These are phyloP conservation scores for Australoheros scitulus DNA, from an alignment of 2,113 vertebrate genomes.

Conservation along the genomic window DNA sequence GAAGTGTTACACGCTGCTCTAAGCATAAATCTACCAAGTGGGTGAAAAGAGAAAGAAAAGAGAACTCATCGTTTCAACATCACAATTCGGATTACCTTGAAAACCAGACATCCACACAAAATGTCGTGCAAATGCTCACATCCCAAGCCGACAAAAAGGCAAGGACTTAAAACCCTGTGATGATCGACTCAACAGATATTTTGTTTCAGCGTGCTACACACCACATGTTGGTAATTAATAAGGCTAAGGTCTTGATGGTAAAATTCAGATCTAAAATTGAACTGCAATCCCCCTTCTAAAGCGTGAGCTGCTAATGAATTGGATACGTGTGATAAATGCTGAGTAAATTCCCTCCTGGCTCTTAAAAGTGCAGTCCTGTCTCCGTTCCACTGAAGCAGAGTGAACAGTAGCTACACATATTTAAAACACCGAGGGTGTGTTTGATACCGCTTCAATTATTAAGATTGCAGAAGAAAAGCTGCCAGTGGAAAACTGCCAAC, in stretches of 20 bases:
- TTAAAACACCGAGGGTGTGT: constrained; percentile 4
- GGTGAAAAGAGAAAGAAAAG: background rate
- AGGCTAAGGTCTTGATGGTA: constrained; percentile 7
- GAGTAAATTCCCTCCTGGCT: constrained; percentile 38
- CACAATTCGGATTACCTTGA: background rate
- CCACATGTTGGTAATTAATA: constrained; percentile 26
- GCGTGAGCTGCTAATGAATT: constrained; percentile 38
- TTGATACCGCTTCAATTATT: constrained; percentile 24
- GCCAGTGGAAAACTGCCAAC: background rate
- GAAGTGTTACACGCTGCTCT: background rate
- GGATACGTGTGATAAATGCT: constrained; percentile 39
- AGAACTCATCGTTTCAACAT: background rate
- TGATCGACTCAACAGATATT: constrained; percentile 19
- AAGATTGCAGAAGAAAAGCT: constrained; percentile 8
- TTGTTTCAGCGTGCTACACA: constrained; percentile 7
- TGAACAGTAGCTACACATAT: constrained; percentile 24
- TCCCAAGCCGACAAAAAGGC: background rate
- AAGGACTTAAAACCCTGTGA: background rate
- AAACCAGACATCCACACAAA: background rate
- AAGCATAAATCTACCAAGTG: background rate
- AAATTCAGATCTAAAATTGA: constrained; percentile 40
- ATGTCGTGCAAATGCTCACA: background rate
- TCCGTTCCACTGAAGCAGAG: constrained; percentile 29
- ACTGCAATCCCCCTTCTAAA: constrained; percentile 33
- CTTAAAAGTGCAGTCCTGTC: constrained; percentile 24